Percentiles rank a stretch among this genome's conserved stretches.
phyloP scores from a whole-genome alignment of 2,888 invertebrate genomes.

The Hemicrepidius hirtus region DNA sequence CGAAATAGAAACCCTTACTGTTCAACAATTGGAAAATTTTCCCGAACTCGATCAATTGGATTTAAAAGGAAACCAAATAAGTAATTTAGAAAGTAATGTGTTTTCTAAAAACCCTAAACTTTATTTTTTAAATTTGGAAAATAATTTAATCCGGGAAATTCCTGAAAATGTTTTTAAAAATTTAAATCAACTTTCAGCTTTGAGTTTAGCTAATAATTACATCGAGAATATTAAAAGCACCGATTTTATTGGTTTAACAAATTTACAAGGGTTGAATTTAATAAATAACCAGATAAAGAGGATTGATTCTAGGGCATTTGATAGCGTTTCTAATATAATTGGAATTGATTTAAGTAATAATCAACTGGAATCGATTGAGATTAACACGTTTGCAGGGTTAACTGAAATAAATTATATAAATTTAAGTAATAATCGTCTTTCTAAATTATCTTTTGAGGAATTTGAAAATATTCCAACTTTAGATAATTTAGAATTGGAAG shows the following conservation, averaged over 20 bases:
- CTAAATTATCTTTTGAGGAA: not conserved
- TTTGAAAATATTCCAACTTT: conserved; percentile 6
- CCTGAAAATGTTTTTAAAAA: not conserved
- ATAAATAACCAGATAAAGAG: conserved; percentile 1
- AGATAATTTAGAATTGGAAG: not conserved
- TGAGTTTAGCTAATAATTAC: not conserved
- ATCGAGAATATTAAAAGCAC: not conserved
- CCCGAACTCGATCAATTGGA: not conserved
- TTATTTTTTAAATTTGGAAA: not conserved
- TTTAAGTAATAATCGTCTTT: not conserved
- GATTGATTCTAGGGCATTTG: conserved; percentile 9
- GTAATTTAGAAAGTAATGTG: not conserved
- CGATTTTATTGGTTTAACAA: not conserved
- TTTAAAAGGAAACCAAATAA: not conserved
- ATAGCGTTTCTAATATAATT: not conserved
- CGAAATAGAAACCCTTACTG: conserved; percentile 12
- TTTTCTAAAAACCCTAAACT: conserved; percentile 9
- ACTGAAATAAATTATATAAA: conserved; percentile 1
- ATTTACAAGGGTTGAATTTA: not conserved
- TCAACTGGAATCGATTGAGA: conserved; percentile 9
- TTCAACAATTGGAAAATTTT: not conserved
- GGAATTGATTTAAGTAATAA: conserved; percentile 21
- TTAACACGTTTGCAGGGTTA: not conserved
- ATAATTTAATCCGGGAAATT: conserved; percentile 5
- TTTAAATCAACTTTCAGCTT: not conserved